Evolutionary conservation across 2,113 vertebrate genomes (phyloP).

Genomic region (Puffinus mauretanicus): DNA sequence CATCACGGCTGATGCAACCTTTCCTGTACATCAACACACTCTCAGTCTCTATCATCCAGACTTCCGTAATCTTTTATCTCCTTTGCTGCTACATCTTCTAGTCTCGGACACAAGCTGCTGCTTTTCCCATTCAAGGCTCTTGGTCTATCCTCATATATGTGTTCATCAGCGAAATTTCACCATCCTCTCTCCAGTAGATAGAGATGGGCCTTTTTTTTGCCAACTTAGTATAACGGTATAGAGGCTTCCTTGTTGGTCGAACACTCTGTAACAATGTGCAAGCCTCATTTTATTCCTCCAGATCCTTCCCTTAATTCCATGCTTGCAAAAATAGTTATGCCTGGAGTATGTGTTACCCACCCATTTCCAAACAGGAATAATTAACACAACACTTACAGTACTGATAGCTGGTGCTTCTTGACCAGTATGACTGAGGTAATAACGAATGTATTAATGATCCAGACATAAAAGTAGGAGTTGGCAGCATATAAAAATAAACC

Average conservation of each 20-base stretch:
- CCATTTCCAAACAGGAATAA: not conserved
- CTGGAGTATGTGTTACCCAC: not conserved
- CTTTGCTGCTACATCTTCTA: not conserved
- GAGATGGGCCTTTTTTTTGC: not conserved
- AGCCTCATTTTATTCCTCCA: not conserved
- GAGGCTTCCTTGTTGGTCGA: not conserved
- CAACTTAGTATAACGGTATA: not conserved
- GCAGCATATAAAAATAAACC: not conserved
- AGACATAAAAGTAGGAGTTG: not conserved
- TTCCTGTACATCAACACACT: not conserved
- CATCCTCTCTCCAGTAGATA: not conserved
- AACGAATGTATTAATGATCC: not conserved
- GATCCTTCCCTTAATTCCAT: not conserved
- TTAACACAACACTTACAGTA: not conserved
- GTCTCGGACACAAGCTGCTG: not conserved
- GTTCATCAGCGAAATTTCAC: not conserved
- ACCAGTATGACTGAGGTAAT: not conserved
- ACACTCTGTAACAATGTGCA: not conserved
- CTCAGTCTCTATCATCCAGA: not conserved
- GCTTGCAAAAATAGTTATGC: not conserved
- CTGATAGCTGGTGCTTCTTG: not conserved
- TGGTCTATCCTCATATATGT: not conserved
- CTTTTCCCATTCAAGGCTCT: not conserved
- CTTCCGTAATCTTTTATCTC: not conserved
- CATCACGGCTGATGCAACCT: not conserved